Percentiles rank a stretch among this genome's conserved stretches.
Evolutionary conservation across 1,140 invertebrate species (phyloP).

Genomic region (Caerostris extrusa): DNA sequence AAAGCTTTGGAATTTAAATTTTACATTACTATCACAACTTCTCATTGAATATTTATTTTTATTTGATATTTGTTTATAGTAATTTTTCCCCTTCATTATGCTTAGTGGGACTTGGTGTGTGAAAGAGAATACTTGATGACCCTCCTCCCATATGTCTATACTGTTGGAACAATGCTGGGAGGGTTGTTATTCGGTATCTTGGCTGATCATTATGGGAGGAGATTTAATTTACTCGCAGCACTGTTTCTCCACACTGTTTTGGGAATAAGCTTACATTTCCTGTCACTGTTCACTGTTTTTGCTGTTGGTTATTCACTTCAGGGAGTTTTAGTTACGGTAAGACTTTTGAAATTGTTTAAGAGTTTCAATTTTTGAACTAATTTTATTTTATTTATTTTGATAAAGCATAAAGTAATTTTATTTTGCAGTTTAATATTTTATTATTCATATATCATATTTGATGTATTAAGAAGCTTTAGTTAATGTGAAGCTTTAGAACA

Average conservation of each 20-base stretch:
- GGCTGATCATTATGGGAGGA: slow-evolving; percentile 83
- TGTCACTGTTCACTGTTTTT: slow-evolving; percentile 81
- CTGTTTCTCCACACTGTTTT: slow-evolving; percentile 83
- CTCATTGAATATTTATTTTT: no score
- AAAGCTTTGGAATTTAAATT: no score
- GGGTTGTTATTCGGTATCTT: slow-evolving; percentile 83
- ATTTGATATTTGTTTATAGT: no score
- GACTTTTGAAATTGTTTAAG: not conserved
- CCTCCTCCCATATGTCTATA: slow-evolving; percentile 83
- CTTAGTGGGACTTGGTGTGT: slow-evolving; percentile 84
- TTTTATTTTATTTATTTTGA: no score
- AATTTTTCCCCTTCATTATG: slow-evolving; percentile 13
- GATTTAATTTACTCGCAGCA: slow-evolving; percentile 82
- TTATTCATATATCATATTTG: no score
- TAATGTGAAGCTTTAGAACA: no score
- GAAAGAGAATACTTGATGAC: slow-evolving; percentile 82
- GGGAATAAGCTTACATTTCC: slow-evolving; percentile 83
- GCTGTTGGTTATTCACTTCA: slow-evolving; percentile 82
- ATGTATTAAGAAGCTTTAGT: no score
- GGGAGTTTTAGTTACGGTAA: slow-evolving; percentile 83
- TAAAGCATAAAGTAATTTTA: no score
- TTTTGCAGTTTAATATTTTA: no score
- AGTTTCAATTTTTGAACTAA: no score
- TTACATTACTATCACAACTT: no score
- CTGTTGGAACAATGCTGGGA: slow-evolving; percentile 83